Evolutionary conservation across 2,113 vertebrate genomes (phyloP).

Genomic region (Serinus canaria): DNA sequence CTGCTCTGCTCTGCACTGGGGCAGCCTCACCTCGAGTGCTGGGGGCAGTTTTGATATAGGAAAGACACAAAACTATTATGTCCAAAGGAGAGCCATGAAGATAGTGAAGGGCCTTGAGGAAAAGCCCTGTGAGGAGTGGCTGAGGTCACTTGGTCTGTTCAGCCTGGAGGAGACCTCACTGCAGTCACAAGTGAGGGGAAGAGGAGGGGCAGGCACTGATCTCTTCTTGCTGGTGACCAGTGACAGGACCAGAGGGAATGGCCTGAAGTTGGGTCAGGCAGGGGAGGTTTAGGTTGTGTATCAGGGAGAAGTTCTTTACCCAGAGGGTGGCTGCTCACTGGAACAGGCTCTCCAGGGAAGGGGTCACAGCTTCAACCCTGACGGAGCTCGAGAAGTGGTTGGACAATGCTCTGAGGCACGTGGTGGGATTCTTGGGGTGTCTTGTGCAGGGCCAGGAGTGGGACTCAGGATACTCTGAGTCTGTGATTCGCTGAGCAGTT

Average conservation of each 20-base stretch:
- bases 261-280: neutral
- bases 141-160: neutral
- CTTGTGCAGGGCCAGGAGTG: neutral
- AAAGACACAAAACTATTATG: neutral
- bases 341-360: neutral
- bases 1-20: neutral
- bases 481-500: neutral
- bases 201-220: neutral
- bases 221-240: neutral
- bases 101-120: neutral
- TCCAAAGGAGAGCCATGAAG: neutral
- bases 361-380: neutral
- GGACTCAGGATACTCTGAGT: neutral
- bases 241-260: neutral
- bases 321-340: neutral
- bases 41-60: neutral
- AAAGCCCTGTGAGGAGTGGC: rapidly evolving
- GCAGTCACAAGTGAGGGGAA: neutral
- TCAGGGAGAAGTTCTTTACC: neutral
- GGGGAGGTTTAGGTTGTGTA: neutral
- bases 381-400: neutral
- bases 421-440: neutral
- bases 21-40: rapidly evolving
- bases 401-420: neutral
- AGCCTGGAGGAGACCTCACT: neutral